A percentile compares a stretch with the other conserved stretches of the same genome.
Conservation (phyloP, 1,140 invertebrate genomes). For the Lasaia peninsularis region DNA sequence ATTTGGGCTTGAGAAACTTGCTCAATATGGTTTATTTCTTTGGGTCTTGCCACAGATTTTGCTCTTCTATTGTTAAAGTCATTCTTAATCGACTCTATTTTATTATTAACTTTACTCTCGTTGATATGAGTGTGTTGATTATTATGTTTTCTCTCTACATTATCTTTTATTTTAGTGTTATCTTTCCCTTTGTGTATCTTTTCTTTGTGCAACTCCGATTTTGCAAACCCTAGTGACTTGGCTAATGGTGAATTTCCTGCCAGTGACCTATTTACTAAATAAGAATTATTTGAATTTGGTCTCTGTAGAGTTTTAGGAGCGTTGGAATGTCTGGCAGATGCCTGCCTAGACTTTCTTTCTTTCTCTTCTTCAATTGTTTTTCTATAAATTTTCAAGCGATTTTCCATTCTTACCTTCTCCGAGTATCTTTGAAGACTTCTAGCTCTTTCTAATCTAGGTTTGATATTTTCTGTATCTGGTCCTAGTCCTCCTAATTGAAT, state of each 20-base stretch:
- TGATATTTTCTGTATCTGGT: conserved; percentile 63
- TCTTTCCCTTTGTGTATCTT: conserved; percentile 18
- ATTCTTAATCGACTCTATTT: neutral
- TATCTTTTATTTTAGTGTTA: conserved; percentile 12
- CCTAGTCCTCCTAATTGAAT: conserved; percentile 62
- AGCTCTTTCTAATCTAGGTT: conserved; percentile 62
- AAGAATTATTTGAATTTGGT: conserved; percentile 32
- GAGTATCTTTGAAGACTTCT: conserved; percentile 68
- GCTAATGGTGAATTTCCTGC: conserved; percentile 41
- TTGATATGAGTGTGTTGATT: neutral
- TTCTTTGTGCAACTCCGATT: conserved; percentile 21
- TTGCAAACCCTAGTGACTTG: conserved; percentile 24
- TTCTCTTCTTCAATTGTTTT: conserved; percentile 44
- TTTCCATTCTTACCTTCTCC: conserved; percentile 67
- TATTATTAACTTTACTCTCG: neutral
- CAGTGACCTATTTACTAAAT: conserved; percentile 49
- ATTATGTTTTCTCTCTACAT: neutral
- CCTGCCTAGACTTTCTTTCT: conserved; percentile 37
- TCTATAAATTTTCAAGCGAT: conserved; percentile 62
- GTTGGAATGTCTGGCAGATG: conserved; percentile 23
- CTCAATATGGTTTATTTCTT: conserved; percentile 16
- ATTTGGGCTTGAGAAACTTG: conserved; percentile 44
- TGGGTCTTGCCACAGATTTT: conserved; percentile 33
- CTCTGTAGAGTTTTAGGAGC: conserved; percentile 19
- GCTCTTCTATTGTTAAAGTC: conserved; percentile 7